Percentiles rank a stretch among this genome's conserved stretches.
phyloP scores from a whole-genome alignment of 2,113 vertebrate species.

The Empidonax traillii region DNA sequence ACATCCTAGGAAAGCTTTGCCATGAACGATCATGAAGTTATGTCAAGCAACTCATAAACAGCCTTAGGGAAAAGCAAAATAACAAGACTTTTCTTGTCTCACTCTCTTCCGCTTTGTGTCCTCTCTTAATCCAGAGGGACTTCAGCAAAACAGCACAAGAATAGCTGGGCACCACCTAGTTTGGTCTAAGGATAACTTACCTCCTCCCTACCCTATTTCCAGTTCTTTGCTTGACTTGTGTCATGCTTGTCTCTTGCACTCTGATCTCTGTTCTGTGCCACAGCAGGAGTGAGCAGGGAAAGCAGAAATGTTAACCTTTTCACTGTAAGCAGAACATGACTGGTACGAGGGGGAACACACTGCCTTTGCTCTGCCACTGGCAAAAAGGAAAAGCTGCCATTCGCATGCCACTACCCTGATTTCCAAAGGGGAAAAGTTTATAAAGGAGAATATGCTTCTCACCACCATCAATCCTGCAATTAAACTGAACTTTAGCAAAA shows the following conservation, averaged over 20 bases:
- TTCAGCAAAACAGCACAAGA: background rate
- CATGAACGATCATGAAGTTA: background rate
- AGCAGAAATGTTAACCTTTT: background rate
- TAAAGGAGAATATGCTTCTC: background rate
- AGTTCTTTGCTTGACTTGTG: background rate
- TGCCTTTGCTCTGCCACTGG: background rate
- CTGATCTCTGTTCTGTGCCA: background rate
- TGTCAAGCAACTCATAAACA: background rate
- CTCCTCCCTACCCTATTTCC: background rate
- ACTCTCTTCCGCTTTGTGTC: background rate
- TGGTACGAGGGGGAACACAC: background rate
- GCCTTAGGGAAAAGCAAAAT: background rate
- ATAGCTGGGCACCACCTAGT: background rate
- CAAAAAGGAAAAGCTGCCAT: background rate
- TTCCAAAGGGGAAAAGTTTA: background rate
- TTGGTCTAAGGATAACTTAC: background rate
- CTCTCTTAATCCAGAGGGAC: background rate
- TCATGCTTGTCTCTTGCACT: background rate
- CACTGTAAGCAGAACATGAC: background rate
- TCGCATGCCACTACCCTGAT: background rate
- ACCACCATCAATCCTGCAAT: background rate
- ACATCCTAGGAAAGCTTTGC: background rate
- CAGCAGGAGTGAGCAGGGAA: background rate
- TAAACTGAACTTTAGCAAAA: constrained; percentile 54
- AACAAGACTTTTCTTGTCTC: background rate